A percentile compares a stretch with the other conserved stretches of the same genome.
These are phyloP conservation scores for Enteromius trimaculatus DNA, from an alignment of 2,797 vertebrate species.

Conservation along the genomic window DNA sequence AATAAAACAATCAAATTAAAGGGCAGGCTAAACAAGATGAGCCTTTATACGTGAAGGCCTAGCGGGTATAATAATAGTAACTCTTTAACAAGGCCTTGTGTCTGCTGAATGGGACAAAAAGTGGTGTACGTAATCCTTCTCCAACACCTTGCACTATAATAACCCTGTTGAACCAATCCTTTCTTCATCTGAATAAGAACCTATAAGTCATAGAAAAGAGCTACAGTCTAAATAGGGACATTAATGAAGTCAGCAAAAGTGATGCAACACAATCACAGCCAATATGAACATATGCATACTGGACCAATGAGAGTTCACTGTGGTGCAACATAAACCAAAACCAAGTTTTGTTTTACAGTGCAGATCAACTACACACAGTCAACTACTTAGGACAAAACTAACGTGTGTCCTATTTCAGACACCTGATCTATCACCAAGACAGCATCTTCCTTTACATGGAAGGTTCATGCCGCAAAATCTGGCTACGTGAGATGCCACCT, in stretches of 20 bases:
- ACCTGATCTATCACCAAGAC: neutral
- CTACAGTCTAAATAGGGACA: conserved; percentile 37
- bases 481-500: conserved; percentile 1
- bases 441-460: neutral
- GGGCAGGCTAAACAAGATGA: conserved; percentile 63
- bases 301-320: neutral
- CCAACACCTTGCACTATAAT: conserved; percentile 47
- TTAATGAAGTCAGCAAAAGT: neutral
- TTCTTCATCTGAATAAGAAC: conserved; percentile 59
- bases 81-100: neutral
- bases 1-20: conserved; percentile 64
- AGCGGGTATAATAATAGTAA: conserved; percentile 30
- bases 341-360: neutral
- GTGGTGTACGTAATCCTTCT: neutral
- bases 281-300: neutral
- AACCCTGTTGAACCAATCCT: conserved; percentile 49
- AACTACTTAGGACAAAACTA: neutral
- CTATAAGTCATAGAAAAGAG: conserved; percentile 54
- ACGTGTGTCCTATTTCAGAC: neutral
- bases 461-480: neutral
- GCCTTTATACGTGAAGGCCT: conserved; percentile 53
- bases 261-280: neutral
- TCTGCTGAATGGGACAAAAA: conserved; percentile 16
- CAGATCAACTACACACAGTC: neutral
- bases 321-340: neutral